A percentile compares a stretch with the other conserved stretches of the same genome.
Evolutionary conservation across 2,113 vertebrate genomes (phyloP).

Genomic region (Falco punctatus): DNA sequence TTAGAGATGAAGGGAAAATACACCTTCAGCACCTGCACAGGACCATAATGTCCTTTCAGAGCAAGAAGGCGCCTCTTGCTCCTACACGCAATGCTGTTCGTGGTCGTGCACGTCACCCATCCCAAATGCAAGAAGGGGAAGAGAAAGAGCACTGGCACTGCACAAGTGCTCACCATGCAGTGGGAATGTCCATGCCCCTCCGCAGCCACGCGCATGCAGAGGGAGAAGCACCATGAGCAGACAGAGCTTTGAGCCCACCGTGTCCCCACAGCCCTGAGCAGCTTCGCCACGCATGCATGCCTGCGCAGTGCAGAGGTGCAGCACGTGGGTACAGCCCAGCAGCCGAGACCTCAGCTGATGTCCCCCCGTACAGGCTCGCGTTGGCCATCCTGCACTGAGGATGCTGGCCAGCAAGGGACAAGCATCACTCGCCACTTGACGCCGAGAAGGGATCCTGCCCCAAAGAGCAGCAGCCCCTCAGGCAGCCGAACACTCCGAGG

Average conservation of each 20-base stretch:
- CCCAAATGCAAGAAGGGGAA: no score
- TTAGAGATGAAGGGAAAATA: not conserved
- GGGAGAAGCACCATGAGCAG: not conserved
- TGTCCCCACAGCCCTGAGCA: not conserved
- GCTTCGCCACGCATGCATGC: no score
- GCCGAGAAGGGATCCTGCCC: not conserved
- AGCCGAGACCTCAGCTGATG: not conserved
- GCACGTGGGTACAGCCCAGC: not conserved
- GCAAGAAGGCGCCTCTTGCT: not conserved
- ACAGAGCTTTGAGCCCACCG: rapidly evolving
- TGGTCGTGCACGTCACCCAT: not conserved
- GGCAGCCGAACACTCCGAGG: not conserved
- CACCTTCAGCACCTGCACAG: not conserved
- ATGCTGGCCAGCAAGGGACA: not conserved
- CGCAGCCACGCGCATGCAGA: not conserved
- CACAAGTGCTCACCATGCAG: rapidly evolving
- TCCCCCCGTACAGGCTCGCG: rapidly evolving
- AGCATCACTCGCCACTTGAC: rapidly evolving
- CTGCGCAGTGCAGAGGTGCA: not conserved
- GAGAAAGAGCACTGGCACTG: no score
- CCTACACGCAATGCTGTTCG: rapidly evolving
- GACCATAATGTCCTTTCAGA: rapidly evolving
- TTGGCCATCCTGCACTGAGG: not conserved
- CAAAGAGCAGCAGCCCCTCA: not conserved
- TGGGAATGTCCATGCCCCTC: no score